phyloP scores from a whole-genome alignment of 2,888 invertebrate species.

The Hedychridium roseum region DNA sequence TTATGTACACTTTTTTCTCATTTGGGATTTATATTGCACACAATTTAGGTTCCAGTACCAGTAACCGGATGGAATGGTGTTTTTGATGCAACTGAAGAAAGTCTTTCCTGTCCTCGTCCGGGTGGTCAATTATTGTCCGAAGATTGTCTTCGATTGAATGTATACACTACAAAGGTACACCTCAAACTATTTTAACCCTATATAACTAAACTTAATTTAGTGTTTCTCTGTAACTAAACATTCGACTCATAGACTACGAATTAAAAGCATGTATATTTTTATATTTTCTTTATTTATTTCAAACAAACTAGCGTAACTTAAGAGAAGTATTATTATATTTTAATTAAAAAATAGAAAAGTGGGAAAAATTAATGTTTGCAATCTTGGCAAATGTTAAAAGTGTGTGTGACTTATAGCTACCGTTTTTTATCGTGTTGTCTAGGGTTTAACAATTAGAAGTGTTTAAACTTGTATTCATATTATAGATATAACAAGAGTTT shows the following conservation, averaged over 20 bases:
- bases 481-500: too few relatives aligned
- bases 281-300: slow-evolving; percentile 6
- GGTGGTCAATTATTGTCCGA: slow-evolving; percentile 64
- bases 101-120: slow-evolving; percentile 68
- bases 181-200: too few relatives aligned
- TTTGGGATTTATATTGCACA: too few relatives aligned
- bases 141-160: slow-evolving; percentile 72
- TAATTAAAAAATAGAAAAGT: slow-evolving; percentile 9
- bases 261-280: slow-evolving; percentile 2
- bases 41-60: slow-evolving; percentile 59
- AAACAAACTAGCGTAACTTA: slow-evolving; percentile 7
- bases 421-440: too few relatives aligned
- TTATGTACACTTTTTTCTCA: too few relatives aligned
- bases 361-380: not conserved
- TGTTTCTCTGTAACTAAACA: slow-evolving; percentile 1
- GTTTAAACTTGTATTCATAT: too few relatives aligned
- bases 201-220: not conserved
- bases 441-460: too few relatives aligned
- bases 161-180: slow-evolving; percentile 67
- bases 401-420: too few relatives aligned
- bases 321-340: slow-evolving; percentile 6
- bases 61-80: slow-evolving; percentile 64
- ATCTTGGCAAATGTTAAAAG: not conserved
- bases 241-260: slow-evolving; percentile 4
- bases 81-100: slow-evolving; percentile 69